Conservation (phyloP, 2,888 invertebrate genomes). For the Noctua comes region DNA sequence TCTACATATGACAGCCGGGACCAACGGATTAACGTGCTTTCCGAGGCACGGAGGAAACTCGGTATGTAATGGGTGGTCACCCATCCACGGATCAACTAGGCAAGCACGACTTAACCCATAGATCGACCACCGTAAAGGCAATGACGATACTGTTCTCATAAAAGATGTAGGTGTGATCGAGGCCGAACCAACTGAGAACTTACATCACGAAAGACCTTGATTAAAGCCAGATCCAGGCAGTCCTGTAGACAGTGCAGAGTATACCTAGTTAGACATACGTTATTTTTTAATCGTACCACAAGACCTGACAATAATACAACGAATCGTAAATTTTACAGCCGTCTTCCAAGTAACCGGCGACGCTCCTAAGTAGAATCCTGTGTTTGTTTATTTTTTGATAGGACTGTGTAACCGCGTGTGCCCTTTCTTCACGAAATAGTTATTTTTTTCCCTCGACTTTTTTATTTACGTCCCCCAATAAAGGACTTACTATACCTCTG, state of each 20-base stretch:
- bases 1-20: no score
- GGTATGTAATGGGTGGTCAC: no score
- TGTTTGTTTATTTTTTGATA: slow-evolving; percentile 90
- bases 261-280: slow-evolving; percentile 57
- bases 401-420: slow-evolving; percentile 87
- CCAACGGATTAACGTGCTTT: no score
- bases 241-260: slow-evolving; percentile 24
- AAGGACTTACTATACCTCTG: slow-evolving; percentile 82
- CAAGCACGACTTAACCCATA: no score
- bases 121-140: no score
- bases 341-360: slow-evolving; percentile 83
- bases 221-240: slow-evolving; percentile 3
- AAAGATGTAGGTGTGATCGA: neutral
- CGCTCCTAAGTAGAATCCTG: slow-evolving; percentile 87
- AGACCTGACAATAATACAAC: slow-evolving; percentile 80
- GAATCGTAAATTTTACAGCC: slow-evolving; percentile 89
- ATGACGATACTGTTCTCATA: neutral
- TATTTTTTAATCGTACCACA: slow-evolving; percentile 60
- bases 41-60: no score
- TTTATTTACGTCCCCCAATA: slow-evolving; percentile 86
- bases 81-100: no score
- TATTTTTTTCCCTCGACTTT: slow-evolving; percentile 75
- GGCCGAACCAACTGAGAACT: neutral
- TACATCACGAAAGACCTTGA: neutral
- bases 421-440: slow-evolving; percentile 83